Evolutionary conservation across 2,888 invertebrate genomes (phyloP).

Genomic region (Quadroppia sp.): DNA sequence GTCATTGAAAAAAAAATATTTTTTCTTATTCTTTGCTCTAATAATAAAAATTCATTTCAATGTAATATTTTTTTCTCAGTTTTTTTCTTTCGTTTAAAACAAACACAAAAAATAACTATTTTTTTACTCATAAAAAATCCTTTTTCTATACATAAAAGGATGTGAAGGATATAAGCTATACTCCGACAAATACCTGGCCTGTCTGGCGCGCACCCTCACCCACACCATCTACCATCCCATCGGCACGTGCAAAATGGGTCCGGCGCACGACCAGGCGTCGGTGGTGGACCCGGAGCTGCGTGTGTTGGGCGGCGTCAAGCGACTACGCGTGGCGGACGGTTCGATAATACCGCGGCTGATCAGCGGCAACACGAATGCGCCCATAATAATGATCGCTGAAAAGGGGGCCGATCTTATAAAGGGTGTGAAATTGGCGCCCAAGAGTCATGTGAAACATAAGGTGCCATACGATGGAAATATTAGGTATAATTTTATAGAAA

Average conservation of each 20-base stretch:
- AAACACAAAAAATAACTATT: too few species aligned
- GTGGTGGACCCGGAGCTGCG: slow-evolving; percentile 74
- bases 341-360: slow-evolving; percentile 83
- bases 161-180: slow-evolving; percentile 42
- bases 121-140: not conserved
- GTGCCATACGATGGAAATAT: not conserved
- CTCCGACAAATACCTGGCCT: slow-evolving; percentile 78
- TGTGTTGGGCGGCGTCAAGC: slow-evolving; percentile 56
- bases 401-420: slow-evolving; percentile 84
- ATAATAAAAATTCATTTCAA: too few species aligned
- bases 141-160: not conserved
- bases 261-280: slow-evolving; percentile 68
- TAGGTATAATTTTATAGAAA: not conserved
- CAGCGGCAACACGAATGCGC: slow-evolving; percentile 84
- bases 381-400: slow-evolving; percentile 85
- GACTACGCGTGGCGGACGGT: slow-evolving; percentile 76
- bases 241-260: slow-evolving; percentile 85
- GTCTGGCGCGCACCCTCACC: slow-evolving; percentile 76
- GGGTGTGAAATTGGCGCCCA: slow-evolving; percentile 40
- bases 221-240: slow-evolving; percentile 88
- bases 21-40: too few species aligned
- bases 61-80: too few species aligned
- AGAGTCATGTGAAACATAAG: not conserved
- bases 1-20: too few species aligned
- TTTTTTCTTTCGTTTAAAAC: too few species aligned